Conservation (phyloP, 2,797 vertebrate species). For the Myotis findleyi region DNA sequence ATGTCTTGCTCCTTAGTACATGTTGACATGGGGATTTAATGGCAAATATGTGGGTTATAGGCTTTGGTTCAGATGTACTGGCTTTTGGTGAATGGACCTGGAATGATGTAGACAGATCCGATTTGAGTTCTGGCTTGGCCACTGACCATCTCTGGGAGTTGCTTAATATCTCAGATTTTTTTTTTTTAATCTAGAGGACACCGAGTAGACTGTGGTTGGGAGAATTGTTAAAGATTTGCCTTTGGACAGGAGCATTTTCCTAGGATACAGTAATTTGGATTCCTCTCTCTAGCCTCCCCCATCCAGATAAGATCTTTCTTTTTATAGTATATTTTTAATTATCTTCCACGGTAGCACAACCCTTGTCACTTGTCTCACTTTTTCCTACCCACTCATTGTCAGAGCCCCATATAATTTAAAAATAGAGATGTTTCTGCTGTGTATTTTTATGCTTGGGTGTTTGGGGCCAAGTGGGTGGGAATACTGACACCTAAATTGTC, state of each 20-base stretch:
- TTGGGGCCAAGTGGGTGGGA: slow-evolving; percentile 56
- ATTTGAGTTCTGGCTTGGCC: slow-evolving; percentile 35
- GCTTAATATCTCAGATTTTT: background rate
- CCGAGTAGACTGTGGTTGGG: background rate
- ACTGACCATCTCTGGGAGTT: background rate
- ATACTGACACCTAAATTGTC: slow-evolving; percentile 48
- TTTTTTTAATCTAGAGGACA: background rate
- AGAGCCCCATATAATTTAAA: slow-evolving; percentile 67
- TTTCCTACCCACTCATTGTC: slow-evolving; percentile 68
- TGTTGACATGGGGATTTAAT: background rate
- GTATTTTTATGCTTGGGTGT: slow-evolving; percentile 74
- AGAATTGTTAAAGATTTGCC: slow-evolving; percentile 16
- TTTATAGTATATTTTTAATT: slow-evolving; percentile 73
- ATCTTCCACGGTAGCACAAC: slow-evolving; percentile 53
- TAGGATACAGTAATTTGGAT: slow-evolving; percentile 22
- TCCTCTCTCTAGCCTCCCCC: background rate
- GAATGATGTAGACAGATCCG: background rate
- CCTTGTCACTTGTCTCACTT: slow-evolving; percentile 68
- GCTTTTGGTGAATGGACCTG: slow-evolving; percentile 2
- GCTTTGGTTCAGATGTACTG: background rate
- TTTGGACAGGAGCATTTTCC: background rate
- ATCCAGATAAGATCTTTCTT: slow-evolving; percentile 43
- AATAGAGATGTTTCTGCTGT: slow-evolving; percentile 53
- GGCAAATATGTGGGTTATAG: background rate
- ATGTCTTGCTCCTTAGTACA: background rate